These are phyloP conservation scores for Drosophila koepferae DNA, from an alignment of 2,888 invertebrate genomes.

Conservation along the genomic window DNA sequence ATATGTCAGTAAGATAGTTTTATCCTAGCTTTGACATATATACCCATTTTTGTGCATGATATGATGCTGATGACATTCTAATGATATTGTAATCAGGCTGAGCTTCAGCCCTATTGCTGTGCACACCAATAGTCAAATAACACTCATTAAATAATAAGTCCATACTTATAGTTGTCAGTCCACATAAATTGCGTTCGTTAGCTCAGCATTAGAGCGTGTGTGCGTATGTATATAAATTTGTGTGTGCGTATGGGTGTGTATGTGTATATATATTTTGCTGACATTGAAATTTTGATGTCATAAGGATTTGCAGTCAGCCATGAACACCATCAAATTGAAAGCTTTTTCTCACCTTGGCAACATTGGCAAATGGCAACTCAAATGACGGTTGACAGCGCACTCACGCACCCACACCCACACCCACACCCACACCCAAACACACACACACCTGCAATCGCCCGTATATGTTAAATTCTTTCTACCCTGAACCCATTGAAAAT, in stretches of 20 bases:
- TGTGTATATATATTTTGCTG: slow-evolving; percentile 2
- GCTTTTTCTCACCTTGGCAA: slow-evolving; percentile 43
- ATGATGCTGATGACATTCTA: slow-evolving; percentile 43
- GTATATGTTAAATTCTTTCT: slow-evolving; percentile 64
- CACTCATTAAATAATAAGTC: slow-evolving; percentile 50
- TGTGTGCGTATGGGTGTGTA: not conserved
- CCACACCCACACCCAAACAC: slow-evolving; percentile 21
- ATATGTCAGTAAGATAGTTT: slow-evolving; percentile 40
- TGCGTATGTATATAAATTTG: not conserved
- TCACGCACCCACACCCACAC: slow-evolving; percentile 12
- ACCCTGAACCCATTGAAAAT: not conserved
- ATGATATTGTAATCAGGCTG: slow-evolving; percentile 54
- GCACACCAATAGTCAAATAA: slow-evolving; percentile 45
- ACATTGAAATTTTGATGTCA: slow-evolving; percentile 39
- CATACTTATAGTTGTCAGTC: slow-evolving; percentile 35
- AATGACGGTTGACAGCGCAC: slow-evolving; percentile 52
- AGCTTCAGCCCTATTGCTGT: slow-evolving; percentile 5
- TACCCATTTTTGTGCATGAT: not conserved
- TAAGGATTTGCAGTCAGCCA: slow-evolving; percentile 42
- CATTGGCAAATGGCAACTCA: slow-evolving; percentile 55
- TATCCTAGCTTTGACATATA: slow-evolving; percentile 1
- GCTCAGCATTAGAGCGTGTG: slow-evolving; percentile 2
- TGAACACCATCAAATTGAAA: slow-evolving; percentile 48
- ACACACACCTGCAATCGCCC: slow-evolving; percentile 38
- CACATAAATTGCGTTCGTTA: slow-evolving; percentile 44